phyloP scores from a whole-genome alignment of 1,140 invertebrate species.

The Pseudomyrmex pallidus region DNA sequence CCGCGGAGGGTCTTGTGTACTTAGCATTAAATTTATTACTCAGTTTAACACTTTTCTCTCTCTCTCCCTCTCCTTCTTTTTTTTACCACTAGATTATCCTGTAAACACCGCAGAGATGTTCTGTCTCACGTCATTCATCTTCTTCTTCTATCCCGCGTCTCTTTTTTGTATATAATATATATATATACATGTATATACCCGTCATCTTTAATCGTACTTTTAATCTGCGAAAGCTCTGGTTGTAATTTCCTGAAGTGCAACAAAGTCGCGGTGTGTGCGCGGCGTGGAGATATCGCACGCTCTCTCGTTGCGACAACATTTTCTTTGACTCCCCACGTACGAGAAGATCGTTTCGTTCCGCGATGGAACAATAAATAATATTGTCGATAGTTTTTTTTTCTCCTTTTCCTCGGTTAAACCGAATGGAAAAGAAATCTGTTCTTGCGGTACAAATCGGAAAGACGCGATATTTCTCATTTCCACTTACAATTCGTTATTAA shows the following conservation, averaged over 20 bases:
- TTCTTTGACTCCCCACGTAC: constrained; percentile 1
- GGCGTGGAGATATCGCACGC: constrained; percentile 30
- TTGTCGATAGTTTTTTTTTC: background rate
- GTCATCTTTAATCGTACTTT: constrained; percentile 52
- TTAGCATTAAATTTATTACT: constrained; percentile 55
- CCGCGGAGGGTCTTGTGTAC: constrained; percentile 15
- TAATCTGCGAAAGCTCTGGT: constrained; percentile 43
- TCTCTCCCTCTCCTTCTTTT: background rate
- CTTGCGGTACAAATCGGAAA: background rate
- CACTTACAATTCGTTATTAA: background rate
- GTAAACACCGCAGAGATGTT: constrained; percentile 32
- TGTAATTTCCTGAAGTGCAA: constrained; percentile 47
- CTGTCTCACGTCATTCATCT: background rate
- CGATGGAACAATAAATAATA: constrained; percentile 19
- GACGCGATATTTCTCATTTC: background rate
- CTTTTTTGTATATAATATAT: background rate
- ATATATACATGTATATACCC: constrained; percentile 23
- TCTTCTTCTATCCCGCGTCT: background rate
- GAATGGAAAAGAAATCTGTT: constrained; percentile 25
- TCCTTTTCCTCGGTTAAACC: background rate
- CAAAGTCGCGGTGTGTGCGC: constrained; percentile 22
- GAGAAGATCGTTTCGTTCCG: background rate
- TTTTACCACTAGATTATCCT: constrained; percentile 9
- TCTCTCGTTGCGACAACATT: constrained; percentile 27
- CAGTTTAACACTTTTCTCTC: background rate